These are phyloP conservation scores for Spheniscus humboldti DNA, from an alignment of 2,797 vertebrate genomes.

Conservation along the genomic window DNA sequence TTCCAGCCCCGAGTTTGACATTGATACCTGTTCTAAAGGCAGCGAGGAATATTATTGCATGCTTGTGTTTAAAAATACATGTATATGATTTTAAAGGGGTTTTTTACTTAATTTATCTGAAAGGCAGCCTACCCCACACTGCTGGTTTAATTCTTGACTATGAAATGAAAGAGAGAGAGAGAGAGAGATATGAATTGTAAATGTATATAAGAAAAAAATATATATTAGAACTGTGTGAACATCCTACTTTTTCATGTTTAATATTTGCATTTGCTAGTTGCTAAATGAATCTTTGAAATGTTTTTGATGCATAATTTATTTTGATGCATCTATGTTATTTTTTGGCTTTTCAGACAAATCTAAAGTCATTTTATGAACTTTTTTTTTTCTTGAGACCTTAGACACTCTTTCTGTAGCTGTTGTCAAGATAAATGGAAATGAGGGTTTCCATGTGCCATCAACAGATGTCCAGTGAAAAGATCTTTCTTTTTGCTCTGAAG, in stretches of 20 bases:
- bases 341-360: not conserved
- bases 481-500: not conserved
- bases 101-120: not conserved
- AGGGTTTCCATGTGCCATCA: not conserved
- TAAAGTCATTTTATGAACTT: not conserved
- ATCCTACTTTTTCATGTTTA: not conserved
- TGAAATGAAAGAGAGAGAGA: not conserved
- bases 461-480: not conserved
- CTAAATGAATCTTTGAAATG: not conserved
- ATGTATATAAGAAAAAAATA: not conserved
- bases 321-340: not conserved
- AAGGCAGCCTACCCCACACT: not conserved
- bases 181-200: not conserved
- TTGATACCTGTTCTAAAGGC: constrained; percentile 20
- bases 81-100: not conserved
- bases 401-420: not conserved
- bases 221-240: not conserved
- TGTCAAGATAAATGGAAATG: not conserved
- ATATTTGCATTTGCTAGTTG: not conserved
- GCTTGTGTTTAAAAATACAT: not conserved
- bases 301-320: not conserved
- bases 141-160: not conserved
- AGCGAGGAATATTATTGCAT: not conserved
- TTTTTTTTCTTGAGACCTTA: not conserved
- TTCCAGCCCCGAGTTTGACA: constrained; percentile 27